A percentile compares a stretch with the other conserved stretches of the same genome.
These are phyloP conservation scores for Cyprinus carpio DNA, from an alignment of 2,113 vertebrate genomes.

Conservation along the genomic window DNA sequence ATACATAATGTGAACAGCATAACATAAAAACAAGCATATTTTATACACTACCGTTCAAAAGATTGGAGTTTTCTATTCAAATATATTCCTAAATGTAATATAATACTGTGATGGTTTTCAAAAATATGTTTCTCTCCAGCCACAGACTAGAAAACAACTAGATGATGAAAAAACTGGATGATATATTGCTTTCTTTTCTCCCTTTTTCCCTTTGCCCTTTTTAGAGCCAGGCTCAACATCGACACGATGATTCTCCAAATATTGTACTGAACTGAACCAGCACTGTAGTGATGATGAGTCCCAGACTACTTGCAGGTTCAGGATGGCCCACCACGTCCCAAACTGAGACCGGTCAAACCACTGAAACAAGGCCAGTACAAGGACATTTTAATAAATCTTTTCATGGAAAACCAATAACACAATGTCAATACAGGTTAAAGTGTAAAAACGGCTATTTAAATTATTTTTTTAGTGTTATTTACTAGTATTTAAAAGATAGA, in stretches of 20 bases:
- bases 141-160: background rate
- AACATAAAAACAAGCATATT: background rate
- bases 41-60: background rate
- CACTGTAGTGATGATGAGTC: slow-evolving; percentile 86
- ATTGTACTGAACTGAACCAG: slow-evolving; percentile 85
- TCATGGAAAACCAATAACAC: background rate
- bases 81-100: background rate
- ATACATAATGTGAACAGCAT: background rate
- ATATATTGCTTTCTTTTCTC: slow-evolving; percentile 54
- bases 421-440: background rate
- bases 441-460: background rate
- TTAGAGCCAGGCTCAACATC: slow-evolving; percentile 76
- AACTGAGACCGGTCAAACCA: slow-evolving; percentile 99
- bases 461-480: background rate
- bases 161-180: background rate
- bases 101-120: background rate
- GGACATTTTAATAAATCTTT: background rate
- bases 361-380: slow-evolving; percentile 64
- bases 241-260: slow-evolving; percentile 89
- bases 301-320: slow-evolving; percentile 97
- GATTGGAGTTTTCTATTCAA: background rate
- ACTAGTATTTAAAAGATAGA: too few relatives aligned
- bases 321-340: slow-evolving; percentile 95
- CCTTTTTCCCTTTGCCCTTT: slow-evolving; percentile 83
- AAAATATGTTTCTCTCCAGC: background rate